These are phyloP conservation scores for Acanthaster planci DNA, from an alignment of 35 echinoderm and acorn worm genomes.

Conservation along the genomic window DNA sequence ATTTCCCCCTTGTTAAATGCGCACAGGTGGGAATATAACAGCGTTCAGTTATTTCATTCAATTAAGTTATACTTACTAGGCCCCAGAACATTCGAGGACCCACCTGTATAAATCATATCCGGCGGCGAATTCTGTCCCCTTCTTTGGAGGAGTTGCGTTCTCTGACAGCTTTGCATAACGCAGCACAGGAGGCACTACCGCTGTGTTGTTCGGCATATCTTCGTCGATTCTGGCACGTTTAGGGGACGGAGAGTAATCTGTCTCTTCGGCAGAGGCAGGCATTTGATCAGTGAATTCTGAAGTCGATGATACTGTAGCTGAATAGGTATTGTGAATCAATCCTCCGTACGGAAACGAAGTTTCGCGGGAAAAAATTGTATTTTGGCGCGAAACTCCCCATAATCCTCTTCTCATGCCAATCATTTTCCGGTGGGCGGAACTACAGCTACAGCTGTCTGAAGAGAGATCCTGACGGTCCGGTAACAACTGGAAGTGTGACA, in stretches of 20 bases:
- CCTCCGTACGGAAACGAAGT: background rate
- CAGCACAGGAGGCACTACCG: conserved; percentile 9
- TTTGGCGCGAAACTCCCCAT: conserved; percentile 30
- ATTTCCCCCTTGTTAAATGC: no score
- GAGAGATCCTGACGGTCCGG: background rate
- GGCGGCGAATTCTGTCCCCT: conserved; percentile 52
- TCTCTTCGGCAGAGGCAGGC: background rate
- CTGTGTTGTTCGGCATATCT: conserved; percentile 6
- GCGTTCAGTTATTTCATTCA: no score
- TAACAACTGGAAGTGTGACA: background rate
- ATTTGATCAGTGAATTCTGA: background rate
- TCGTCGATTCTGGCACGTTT: conserved; percentile 24
- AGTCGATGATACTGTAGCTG: background rate
- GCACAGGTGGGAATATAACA: no score
- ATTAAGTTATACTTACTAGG: no score
- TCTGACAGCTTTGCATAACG: conserved; percentile 34
- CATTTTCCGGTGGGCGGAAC: conserved; percentile 15
- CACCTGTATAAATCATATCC: conserved; percentile 74
- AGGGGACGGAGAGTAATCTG: background rate
- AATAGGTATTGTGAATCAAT: background rate
- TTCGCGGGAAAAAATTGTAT: background rate
- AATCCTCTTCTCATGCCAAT: conserved; percentile 20
- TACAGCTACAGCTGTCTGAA: background rate
- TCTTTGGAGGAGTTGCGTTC: conserved; percentile 36
- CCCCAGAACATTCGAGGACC: background rate